Conservation (phyloP, 2,888 invertebrate species). For the Papilio gigon region DNA sequence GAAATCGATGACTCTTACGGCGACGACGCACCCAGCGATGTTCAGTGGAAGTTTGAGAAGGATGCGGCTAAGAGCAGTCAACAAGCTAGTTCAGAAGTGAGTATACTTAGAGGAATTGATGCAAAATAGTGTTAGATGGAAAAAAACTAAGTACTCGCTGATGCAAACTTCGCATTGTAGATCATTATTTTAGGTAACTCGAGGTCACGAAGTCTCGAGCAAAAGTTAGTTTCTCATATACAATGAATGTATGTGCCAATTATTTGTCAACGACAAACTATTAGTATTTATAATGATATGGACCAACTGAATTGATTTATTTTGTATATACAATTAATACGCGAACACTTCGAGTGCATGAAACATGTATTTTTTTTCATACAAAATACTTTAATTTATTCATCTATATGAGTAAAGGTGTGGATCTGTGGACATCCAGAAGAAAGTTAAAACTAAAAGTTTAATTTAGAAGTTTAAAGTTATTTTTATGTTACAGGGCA, state of each 20-base stretch:
- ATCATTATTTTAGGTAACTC: slow-evolving; percentile 23
- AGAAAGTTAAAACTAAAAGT: no score
- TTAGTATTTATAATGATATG: slow-evolving; percentile 1
- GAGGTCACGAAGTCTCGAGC: not conserved
- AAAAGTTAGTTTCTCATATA: not conserved
- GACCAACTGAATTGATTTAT: not conserved
- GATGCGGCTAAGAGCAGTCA: slow-evolving; percentile 61
- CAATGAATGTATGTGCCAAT: not conserved
- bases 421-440: no score
- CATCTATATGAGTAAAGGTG: no score
- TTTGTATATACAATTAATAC: not conserved
- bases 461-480: no score
- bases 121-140: no score
- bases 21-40: slow-evolving; percentile 61
- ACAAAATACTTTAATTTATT: no score
- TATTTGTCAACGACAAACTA: not conserved
- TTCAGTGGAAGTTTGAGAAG: slow-evolving; percentile 74
- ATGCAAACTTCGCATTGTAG: no score
- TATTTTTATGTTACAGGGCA: slow-evolving; percentile 56
- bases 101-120: slow-evolving; percentile 45
- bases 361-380: no score
- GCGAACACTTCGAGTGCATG: no score
- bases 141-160: no score
- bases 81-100: slow-evolving; percentile 66
- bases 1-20: slow-evolving; percentile 54